These are phyloP conservation scores for Anoplolepis gracilipes DNA, from an alignment of 1,140 invertebrate genomes.

Conservation along the genomic window DNA sequence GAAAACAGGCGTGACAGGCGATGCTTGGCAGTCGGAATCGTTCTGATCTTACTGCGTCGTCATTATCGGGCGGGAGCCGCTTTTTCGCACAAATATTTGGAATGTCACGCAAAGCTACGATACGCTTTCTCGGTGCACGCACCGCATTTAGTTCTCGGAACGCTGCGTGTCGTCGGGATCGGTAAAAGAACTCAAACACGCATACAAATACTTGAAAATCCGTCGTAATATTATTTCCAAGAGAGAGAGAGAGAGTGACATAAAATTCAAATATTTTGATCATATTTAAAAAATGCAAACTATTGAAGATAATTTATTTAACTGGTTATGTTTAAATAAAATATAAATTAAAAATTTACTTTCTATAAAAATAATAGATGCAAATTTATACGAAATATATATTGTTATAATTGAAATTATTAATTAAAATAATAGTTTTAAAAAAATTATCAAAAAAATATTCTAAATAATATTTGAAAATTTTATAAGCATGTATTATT, in stretches of 20 bases:
- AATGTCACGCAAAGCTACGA: constrained; percentile 57
- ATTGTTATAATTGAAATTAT: no score
- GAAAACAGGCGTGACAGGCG: constrained; percentile 52
- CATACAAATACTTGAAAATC: not conserved
- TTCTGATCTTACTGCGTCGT: constrained; percentile 46
- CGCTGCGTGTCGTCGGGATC: constrained; percentile 42
- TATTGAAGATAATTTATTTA: not conserved
- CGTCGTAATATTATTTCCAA: constrained; percentile 8
- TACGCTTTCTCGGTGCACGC: constrained; percentile 51
- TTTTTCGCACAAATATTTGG: constrained; percentile 56
- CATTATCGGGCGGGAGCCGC: constrained; percentile 49
- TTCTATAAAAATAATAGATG: no score
- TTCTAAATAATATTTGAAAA: no score
- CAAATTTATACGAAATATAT: no score
- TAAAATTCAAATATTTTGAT: not conserved
- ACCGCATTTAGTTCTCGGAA: constrained; percentile 51
- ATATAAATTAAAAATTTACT: no score
- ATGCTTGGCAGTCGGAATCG: constrained; percentile 42
- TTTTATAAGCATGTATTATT: no score
- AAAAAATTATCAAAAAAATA: no score
- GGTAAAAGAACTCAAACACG: constrained; percentile 10
- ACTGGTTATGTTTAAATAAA: not conserved
- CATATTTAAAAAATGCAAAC: no score
- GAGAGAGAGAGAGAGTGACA: constrained; percentile 18
- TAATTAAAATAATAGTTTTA: no score